These are phyloP conservation scores for Fragum fragum DNA, from an alignment of 2,888 invertebrate genomes.

Conservation along the genomic window DNA sequence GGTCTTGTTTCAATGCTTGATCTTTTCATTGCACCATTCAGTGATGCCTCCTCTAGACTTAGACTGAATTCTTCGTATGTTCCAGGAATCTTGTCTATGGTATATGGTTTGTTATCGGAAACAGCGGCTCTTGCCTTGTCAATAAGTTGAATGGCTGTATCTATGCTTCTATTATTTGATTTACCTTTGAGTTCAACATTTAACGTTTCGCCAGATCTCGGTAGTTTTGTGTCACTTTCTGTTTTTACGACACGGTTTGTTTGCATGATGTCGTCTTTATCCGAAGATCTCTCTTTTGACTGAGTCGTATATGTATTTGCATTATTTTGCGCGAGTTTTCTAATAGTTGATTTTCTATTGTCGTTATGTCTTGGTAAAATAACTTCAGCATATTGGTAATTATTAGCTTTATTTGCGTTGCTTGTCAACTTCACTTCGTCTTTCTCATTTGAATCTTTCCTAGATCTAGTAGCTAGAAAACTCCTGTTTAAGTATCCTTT, in stretches of 20 bases:
- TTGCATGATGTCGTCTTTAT: too few relatives aligned
- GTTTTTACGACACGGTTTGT: too few relatives aligned
- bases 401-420: neutral
- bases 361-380: neutral
- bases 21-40: neutral
- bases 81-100: neutral
- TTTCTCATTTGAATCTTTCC: neutral
- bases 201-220: too few relatives aligned
- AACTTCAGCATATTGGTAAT: neutral
- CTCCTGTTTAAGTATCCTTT: neutral
- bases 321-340: too few relatives aligned
- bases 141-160: too few relatives aligned
- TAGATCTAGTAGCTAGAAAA: neutral
- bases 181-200: too few relatives aligned
- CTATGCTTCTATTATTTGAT: too few relatives aligned
- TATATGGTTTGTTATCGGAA: neutral
- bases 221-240: too few relatives aligned
- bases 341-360: neutral
- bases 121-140: too few relatives aligned
- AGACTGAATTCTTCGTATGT: constrained; percentile 10
- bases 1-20: neutral
- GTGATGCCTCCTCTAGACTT: neutral
- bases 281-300: too few relatives aligned
- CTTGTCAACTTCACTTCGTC: neutral
- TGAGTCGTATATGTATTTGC: too few relatives aligned